Conservation (phyloP, 2,797 vertebrate species). For the Rallus crepitans region DNA sequence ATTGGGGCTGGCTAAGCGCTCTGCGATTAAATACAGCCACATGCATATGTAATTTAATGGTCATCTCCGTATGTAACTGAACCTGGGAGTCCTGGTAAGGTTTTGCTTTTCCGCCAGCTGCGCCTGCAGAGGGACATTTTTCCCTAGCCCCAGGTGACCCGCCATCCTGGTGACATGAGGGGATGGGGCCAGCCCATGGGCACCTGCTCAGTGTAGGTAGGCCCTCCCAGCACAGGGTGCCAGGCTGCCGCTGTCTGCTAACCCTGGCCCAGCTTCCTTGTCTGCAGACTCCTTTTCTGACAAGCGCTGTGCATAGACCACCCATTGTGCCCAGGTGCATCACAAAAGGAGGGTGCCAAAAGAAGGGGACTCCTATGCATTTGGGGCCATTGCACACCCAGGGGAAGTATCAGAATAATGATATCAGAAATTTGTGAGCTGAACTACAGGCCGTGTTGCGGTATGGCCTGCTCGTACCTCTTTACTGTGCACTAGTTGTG, state of each 20-base stretch:
- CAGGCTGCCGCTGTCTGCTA: rapidly evolving
- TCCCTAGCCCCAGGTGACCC: background rate
- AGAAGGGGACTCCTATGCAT: background rate
- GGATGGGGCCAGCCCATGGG: background rate
- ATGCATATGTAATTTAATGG: background rate
- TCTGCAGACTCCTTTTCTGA: background rate
- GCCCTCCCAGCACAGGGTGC: background rate
- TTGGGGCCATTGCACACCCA: background rate
- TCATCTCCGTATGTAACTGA: background rate
- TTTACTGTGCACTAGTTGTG: background rate
- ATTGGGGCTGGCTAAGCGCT: background rate
- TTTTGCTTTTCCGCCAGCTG: background rate
- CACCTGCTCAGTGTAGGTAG: background rate
- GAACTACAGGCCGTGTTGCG: background rate
- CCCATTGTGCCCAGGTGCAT: background rate
- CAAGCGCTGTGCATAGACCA: rapidly evolving
- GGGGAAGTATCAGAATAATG: background rate
- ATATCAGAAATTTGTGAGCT: no score
- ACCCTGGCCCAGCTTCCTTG: background rate
- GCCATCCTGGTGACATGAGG: background rate
- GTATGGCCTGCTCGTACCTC: rapidly evolving
- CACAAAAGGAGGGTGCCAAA: background rate
- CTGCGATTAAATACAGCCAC: background rate
- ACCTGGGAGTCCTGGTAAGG: background rate
- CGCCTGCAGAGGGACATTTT: background rate